Conservation (phyloP, 2,888 invertebrate species). For the Leptothorax acervorum region DNA sequence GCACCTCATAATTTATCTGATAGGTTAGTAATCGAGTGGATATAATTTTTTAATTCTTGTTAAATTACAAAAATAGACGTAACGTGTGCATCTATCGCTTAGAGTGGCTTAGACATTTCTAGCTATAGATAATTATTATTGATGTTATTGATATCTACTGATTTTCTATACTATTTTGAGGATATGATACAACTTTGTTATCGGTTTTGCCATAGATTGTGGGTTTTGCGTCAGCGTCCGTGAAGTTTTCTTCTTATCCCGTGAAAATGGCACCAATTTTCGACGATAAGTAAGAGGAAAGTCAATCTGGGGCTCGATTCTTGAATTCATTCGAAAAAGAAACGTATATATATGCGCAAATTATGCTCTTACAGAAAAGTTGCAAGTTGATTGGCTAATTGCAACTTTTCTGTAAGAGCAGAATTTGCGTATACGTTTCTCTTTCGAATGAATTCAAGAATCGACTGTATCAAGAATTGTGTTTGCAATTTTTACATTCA, state of each 20-base stretch:
- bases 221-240: too few relatives aligned
- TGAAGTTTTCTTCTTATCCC: neutral
- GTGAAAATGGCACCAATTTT: neutral
- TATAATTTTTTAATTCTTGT: neutral
- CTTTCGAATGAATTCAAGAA: too few relatives aligned
- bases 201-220: neutral
- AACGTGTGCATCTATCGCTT: neutral
- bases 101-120: neutral
- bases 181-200: neutral
- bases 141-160: neutral
- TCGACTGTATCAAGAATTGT: neutral
- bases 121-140: neutral
- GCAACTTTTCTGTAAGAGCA: too few relatives aligned
- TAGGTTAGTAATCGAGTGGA: neutral
- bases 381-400: too few relatives aligned
- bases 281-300: neutral
- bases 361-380: too few relatives aligned
- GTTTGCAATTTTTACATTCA: neutral
- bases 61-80: slow-evolving; percentile 4
- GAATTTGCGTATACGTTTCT: too few relatives aligned
- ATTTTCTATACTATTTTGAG: neutral
- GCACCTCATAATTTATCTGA: neutral
- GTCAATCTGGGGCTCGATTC: neutral
- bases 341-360: too few relatives aligned
- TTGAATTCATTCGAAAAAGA: too few relatives aligned